Base-by-base conservation (phyloP, 1,140 invertebrate genomes). In the Brachionus manjavacas region DNA sequence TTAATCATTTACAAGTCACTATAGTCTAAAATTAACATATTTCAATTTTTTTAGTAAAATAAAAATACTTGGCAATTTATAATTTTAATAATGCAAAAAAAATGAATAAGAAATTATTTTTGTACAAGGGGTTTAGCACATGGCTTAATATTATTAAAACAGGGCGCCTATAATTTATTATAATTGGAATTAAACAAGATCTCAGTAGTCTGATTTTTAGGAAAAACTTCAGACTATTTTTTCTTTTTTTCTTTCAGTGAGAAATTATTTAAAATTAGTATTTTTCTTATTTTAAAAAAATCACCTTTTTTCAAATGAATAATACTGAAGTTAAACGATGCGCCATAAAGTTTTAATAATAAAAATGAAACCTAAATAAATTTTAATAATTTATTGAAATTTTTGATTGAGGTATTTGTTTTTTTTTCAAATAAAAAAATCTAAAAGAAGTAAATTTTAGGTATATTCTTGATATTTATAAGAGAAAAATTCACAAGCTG, bases 1-100 rank as follows among this genome's bases (percentile, higher is more conserved):
- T 72, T 35, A 41, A 72, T 72, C 31, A 72, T 72, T 72, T 41
- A 72, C 16, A 20, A 60, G 52, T 60, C 52, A 60, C 52, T 60
- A 25, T 60, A 60, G 52, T 60, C 52, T 41, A 72, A 72, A 72
- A 72, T 72, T 72, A 72, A 72, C 68, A 72, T 72, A 72, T 72
- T 72, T 72, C 68, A 72, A 72, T 72, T 72, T 72, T 28, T 28
- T 39, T 14, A 39, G 6, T 72, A 20, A 41, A 39, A 43, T 3
- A 72, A 72, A 72, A 39, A 72, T 72, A 72, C 68, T 72, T 39
- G 31, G 68, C 31, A 72, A 72, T 72, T 39, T 39, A 72, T 35
- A 72, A 41, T 41, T 41, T 31, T 31, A 14, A 28, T 68, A 68
- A 68, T 68, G 66, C 66, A 68, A 68, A 68, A 68, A 64, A 68